Conservation (phyloP, 1,140 invertebrate species). For the Drosophila subobscura region DNA sequence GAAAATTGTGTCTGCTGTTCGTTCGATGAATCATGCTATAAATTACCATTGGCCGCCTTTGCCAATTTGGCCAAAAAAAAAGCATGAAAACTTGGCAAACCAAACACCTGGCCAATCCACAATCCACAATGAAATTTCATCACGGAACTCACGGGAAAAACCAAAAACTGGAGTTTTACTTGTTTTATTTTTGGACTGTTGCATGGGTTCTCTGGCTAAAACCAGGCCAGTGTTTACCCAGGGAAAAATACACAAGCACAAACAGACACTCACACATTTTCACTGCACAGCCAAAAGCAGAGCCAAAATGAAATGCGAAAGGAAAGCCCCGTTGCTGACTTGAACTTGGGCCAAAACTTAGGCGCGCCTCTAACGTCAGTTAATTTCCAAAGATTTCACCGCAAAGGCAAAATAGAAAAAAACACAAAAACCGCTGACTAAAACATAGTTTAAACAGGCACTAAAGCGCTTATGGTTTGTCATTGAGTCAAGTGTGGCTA, state of each 20-base stretch:
- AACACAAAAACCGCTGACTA: slow-evolving; percentile 39
- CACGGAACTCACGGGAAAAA: slow-evolving; percentile 50
- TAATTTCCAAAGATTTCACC: slow-evolving; percentile 49
- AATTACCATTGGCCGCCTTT: slow-evolving; percentile 31
- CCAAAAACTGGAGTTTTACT: slow-evolving; percentile 13
- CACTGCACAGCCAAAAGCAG: slow-evolving; percentile 12
- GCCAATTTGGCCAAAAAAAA: slow-evolving; percentile 32
- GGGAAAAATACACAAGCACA: neutral
- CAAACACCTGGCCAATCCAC: slow-evolving; percentile 38
- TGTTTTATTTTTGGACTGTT: slow-evolving; percentile 16
- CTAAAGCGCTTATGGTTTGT: slow-evolving; percentile 36
- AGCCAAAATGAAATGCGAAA: slow-evolving; percentile 16
- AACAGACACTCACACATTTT: slow-evolving; percentile 19
- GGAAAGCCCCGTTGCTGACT: slow-evolving; percentile 37
- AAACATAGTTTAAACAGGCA: slow-evolving; percentile 9
- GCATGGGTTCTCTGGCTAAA: slow-evolving; percentile 33
- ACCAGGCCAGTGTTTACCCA: slow-evolving; percentile 23
- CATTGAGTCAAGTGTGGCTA: slow-evolving; percentile 53
- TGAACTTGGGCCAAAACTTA: slow-evolving; percentile 50
- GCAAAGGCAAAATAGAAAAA: slow-evolving; percentile 16
- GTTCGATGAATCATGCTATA: slow-evolving; percentile 24
- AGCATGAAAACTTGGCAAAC: slow-evolving; percentile 21
- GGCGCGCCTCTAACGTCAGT: slow-evolving; percentile 26
- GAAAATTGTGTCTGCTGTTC: slow-evolving; percentile 29
- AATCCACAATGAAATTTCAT: slow-evolving; percentile 46